Evolutionary conservation across 1,140 invertebrate species (phyloP).

Genomic region (Orchestia grillus): DNA sequence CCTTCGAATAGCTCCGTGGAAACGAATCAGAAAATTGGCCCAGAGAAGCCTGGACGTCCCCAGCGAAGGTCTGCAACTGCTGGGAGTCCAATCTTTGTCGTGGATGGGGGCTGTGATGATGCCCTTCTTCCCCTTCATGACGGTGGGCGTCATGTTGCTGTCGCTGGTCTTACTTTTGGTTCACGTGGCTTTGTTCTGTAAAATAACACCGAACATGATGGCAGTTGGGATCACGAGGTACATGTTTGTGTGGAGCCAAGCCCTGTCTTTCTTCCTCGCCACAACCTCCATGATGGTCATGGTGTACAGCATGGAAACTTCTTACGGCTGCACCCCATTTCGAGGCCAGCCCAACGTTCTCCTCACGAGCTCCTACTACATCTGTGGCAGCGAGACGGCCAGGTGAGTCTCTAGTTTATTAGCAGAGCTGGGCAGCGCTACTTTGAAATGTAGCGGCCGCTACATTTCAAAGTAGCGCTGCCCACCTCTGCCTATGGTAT

Average conservation of each 20-base stretch:
- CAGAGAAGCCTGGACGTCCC: slow-evolving; percentile 3
- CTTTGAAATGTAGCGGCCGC: no score
- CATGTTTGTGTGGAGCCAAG: slow-evolving; percentile 35
- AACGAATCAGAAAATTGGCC: background rate
- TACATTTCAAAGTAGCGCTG: no score
- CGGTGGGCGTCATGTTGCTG: background rate
- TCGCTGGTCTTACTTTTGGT: background rate
- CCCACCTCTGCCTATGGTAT: no score
- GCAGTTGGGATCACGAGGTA: background rate
- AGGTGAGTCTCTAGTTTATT: no score
- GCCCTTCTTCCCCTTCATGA: slow-evolving; percentile 7
- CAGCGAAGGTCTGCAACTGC: background rate
- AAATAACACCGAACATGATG: slow-evolving; percentile 3
- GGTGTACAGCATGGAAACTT: background rate
- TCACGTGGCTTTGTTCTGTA: slow-evolving; percentile 15
- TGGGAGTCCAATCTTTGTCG: slow-evolving; percentile 6
- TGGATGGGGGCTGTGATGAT: background rate
- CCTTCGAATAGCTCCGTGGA: background rate
- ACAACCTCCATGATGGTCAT: background rate
- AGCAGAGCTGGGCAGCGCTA: no score
- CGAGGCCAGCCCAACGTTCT: background rate
- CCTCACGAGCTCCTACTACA: background rate
- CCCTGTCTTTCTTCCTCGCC: slow-evolving; percentile 3
- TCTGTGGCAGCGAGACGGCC: background rate
- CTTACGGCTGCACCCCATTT: slow-evolving; percentile 3